Base-by-base conservation (phyloP, 1,140 invertebrate genomes). In the Euwallacea similis region DNA sequence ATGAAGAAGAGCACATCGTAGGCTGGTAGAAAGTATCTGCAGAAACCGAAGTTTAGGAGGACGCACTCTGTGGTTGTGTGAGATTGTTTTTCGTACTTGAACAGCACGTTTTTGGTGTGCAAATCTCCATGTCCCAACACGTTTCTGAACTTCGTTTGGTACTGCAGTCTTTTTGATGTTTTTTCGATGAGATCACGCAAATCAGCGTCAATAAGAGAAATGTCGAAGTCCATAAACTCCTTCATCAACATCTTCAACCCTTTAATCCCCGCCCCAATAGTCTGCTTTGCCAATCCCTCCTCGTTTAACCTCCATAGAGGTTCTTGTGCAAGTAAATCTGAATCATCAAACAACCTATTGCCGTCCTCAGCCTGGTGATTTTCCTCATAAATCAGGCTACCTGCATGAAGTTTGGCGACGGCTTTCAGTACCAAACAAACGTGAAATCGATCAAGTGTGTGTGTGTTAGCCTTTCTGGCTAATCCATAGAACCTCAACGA, bases 61-160 rank as follows among this genome's bases (percentile, higher is more conserved):
- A 56, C 61, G 41, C 70, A 71, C 1, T 71, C 46, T 7, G 33
- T 42, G 7, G 63, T 21, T n/a, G 33, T 53, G 41, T 65, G 15
- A 10, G 59, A 15, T 0, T 46, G 13, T 9, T 54, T 63, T n/a
- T 66, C 64, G 41, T 71, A 71, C 11, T 66, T 71, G 58, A 71
- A 71, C 16, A 71, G 64, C n/a, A 71, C 13, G 42, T 71, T 66
- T 56, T 64, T 66, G 2, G 70, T 66, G 56, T 66, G 43, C 16
- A 71, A 44, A 46, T 71, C 61, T 13, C 70, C 70, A 16, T 71
- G 70, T 15, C 63, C 56, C 33, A 71, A 7, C n/a, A 71, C 64
- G 44, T 66, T 66, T 16, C 64, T 47, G 43, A 58, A 66, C 41
- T 66, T 66, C 42, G 50, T 60, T 66, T 66, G 63, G 66, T 42